Conservation (phyloP, 2,797 vertebrate genomes). For the Sebastiscus albofasciatus region DNA sequence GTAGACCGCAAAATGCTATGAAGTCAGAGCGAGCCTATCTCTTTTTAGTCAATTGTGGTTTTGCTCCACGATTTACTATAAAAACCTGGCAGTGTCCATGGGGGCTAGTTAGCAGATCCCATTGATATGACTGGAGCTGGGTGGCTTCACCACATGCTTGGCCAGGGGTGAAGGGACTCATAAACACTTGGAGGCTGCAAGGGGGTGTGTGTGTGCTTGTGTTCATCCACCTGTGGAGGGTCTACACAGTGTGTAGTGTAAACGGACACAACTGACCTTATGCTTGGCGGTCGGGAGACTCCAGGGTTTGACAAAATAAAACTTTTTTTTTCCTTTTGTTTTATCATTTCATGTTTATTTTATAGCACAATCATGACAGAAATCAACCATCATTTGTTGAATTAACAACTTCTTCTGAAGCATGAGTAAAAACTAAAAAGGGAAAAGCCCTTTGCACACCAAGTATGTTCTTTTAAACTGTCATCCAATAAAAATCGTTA, state of each 20-base stretch:
- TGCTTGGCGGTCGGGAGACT: background rate
- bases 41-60: conserved; percentile 78
- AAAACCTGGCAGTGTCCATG: conserved; percentile 71
- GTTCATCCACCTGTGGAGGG: conserved; percentile 61
- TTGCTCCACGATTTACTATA: conserved; percentile 75
- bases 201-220: background rate
- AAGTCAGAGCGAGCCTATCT: conserved; percentile 79
- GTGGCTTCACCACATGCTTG: conserved; percentile 72
- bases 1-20: conserved; percentile 77
- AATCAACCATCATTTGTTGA: background rate
- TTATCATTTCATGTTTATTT: background rate
- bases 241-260: conserved; percentile 5
- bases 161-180: conserved; percentile 65
- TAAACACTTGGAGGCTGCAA: conserved; percentile 59
- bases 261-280: conserved; percentile 15
- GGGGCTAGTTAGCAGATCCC: conserved; percentile 75
- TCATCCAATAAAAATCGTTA: too few relatives aligned
- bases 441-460: background rate
- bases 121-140: conserved; percentile 66
- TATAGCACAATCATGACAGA: background rate
- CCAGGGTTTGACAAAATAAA: background rate
- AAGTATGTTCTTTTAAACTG: too few relatives aligned
- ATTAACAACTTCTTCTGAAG: background rate
- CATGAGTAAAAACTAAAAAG: background rate
- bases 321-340: background rate